Percentiles rank a stretch among this genome's conserved stretches.
Evolutionary conservation across 2,797 vertebrate genomes (phyloP).

Genomic region (Fistularia tabacaria): DNA sequence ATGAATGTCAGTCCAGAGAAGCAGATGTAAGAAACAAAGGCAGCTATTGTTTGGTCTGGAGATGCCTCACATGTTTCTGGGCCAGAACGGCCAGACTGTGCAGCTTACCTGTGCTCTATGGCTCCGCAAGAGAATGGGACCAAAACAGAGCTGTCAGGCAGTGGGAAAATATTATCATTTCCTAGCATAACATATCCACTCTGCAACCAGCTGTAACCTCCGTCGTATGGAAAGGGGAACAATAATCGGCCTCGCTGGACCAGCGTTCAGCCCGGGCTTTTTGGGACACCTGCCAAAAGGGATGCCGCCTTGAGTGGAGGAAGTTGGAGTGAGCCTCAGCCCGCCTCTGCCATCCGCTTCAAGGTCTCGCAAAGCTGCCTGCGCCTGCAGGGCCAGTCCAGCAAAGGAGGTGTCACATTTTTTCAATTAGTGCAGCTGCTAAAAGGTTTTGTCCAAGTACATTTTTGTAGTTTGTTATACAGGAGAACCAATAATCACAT

Average conservation of each 20-base stretch:
- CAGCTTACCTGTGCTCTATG: constrained; percentile 82
- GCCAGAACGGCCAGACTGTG: constrained; percentile 75
- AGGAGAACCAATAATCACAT: too few relatives aligned
- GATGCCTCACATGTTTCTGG: constrained; percentile 78
- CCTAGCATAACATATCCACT: constrained; percentile 74
- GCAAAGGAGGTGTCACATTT: constrained; percentile 22
- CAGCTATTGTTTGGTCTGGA: constrained; percentile 78
- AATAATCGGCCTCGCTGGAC: constrained; percentile 62
- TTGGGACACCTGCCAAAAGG: constrained; percentile 42
- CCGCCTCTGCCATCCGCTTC: constrained; percentile 32
- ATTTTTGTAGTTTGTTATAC: too few relatives aligned
- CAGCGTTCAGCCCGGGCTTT: constrained; percentile 18
- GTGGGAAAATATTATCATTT: constrained; percentile 74
- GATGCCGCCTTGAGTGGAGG: constrained; percentile 44
- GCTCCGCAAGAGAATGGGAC: constrained; percentile 71
- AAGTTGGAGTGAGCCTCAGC: constrained; percentile 31
- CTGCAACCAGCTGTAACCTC: constrained; percentile 40
- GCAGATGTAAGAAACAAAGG: constrained; percentile 83
- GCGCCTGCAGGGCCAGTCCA: constrained; percentile 38
- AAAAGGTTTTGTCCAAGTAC: too few relatives aligned
- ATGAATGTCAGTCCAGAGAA: constrained; percentile 63
- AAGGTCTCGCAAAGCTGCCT: constrained; percentile 42
- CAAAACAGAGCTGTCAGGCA: constrained; percentile 75
- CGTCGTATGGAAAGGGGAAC: constrained; percentile 61
- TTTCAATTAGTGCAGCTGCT: too few relatives aligned